These are phyloP conservation scores for Neodiprion pinetum DNA, from an alignment of 1,140 invertebrate genomes.

Conservation along the genomic window DNA sequence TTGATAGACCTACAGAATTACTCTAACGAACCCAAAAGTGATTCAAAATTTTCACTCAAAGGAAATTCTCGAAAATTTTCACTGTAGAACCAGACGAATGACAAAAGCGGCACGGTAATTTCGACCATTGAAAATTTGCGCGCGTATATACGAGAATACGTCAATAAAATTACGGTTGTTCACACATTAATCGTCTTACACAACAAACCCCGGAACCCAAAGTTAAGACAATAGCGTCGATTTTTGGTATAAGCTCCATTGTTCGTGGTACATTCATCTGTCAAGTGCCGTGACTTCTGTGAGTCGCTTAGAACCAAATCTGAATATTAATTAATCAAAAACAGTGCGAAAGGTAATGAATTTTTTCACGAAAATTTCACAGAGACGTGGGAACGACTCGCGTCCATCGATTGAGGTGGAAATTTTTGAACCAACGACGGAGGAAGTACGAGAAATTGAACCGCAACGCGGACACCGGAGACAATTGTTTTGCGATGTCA, in stretches of 20 bases:
- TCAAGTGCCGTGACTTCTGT: conserved; percentile 53
- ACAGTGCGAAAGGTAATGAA: not conserved
- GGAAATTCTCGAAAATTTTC: too few species aligned
- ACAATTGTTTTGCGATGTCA: conserved; percentile 42
- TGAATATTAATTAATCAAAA: conserved; percentile 5
- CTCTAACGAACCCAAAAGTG: too few species aligned
- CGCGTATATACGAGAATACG: not conserved
- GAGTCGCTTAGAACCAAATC: conserved; percentile 2
- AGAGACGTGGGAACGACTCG: not conserved
- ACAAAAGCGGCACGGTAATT: not conserved
- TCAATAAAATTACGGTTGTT: not conserved
- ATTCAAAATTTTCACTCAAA: too few species aligned
- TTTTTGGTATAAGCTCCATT: conserved; percentile 59
- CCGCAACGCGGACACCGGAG: conserved; percentile 13
- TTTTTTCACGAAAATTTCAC: not conserved
- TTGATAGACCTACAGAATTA: too few species aligned
- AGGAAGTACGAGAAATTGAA: not conserved
- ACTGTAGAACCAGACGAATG: too few species aligned
- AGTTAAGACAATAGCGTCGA: conserved; percentile 63
- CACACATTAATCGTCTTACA: not conserved
- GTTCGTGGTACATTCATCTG: conserved; percentile 60
- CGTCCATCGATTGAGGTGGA: not conserved
- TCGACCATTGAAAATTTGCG: not conserved
- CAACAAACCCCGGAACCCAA: conserved; percentile 40
- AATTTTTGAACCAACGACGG: not conserved